Base-by-base conservation (phyloP, 2,113 vertebrate genomes). In the Periophthalmodon schlosseri region DNA sequence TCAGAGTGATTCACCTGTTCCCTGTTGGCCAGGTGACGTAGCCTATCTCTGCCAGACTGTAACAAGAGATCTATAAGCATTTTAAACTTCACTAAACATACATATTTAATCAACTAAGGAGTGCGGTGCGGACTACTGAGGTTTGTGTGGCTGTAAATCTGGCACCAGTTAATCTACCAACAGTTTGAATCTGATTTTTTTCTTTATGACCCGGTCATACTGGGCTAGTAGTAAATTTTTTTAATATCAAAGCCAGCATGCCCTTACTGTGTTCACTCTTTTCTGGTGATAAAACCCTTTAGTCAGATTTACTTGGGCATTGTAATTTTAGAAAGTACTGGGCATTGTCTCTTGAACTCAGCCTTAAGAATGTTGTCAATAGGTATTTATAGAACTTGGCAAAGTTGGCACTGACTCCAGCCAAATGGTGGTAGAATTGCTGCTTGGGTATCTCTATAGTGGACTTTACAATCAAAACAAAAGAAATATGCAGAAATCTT, bases 1-100 rank as follows among this genome's bases (percentile, higher is more conserved):
- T 39, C 36, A 39, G 36, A 10, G 39, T 67, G 65, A 46, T 67
- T 67, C 34, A 67, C 65, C n/a, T 67, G 65, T 67, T 46, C 36
- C 61, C 39, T 36, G 11, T 11, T 46, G 39, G 2, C 9, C 39
- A 67, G 65, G 65, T 67, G 65, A 67, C 65, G 65, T 67, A 33
- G 7, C 5, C 20, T 67, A 2, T 21, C 39, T 46, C n/a, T 39
- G 33, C 33, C 33, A 61, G 24, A 46, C 65, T 67, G 20, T 67
- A 67, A 67, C 36, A 46, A 13, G 65, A 46, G 11, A 23, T 23
- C 36, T 36, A 1, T 44, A 21, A 68, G 65, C 39, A 10, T 64
- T 64, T 24, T 33, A 18, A 61, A 61, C 23, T 14, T 14, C 23
- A 58, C 2, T 24, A 58, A 60, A 28, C 14, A 60, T 61, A 33